Base-by-base conservation (phyloP, 2,888 invertebrate species). In the Thecophora atra region DNA sequence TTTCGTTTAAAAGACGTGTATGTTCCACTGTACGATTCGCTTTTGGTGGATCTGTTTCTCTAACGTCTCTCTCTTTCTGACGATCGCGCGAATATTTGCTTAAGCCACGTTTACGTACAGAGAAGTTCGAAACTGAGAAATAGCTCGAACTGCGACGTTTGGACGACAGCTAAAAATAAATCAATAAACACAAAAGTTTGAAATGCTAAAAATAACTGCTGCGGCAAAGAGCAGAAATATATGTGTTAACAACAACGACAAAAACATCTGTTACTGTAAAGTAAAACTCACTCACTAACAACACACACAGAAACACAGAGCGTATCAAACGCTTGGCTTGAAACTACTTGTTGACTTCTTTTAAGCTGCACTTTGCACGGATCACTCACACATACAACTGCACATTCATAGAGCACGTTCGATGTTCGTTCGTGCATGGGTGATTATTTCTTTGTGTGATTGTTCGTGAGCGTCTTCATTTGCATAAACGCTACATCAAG, bases 351-450 rank as follows among this genome's bases (percentile, higher is more conserved):
- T 54, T 37, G 54, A 30, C 62, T 69, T 60, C 60, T 62, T 70
- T 47, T 70, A 51, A 70, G 52, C 37, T 54, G 63, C 62, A 70
- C 63, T 70, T 70, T 71, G 64, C 58, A 71, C 67, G 21, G 67
- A 37, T 54, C 47, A 11, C 13, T 3, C 26, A 37, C 62, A 37
- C 24, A 64, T 21, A 15, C 24, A 64, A 19, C 5, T 19, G n/a
- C 4, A 47, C 47, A 26, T 64, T 13, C 52, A 37, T 52, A 30
- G 21, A 54, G 28, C 54, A 28, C 8, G 2, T 15, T 54, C 6
- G 21, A 19, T 67, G 37, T 42, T 63, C 13, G 63, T 67, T 52
- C 21, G 51, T 37, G 73, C 37, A 60, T 71, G 65, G 56, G 65
- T 69, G 60, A 11, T n/a, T 54, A 44, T 58, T 60, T 51, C 21